Base-by-base conservation (phyloP, 30 jellyfish, hydroid and myxozoan species). In the Aurelia coerulea region DNA sequence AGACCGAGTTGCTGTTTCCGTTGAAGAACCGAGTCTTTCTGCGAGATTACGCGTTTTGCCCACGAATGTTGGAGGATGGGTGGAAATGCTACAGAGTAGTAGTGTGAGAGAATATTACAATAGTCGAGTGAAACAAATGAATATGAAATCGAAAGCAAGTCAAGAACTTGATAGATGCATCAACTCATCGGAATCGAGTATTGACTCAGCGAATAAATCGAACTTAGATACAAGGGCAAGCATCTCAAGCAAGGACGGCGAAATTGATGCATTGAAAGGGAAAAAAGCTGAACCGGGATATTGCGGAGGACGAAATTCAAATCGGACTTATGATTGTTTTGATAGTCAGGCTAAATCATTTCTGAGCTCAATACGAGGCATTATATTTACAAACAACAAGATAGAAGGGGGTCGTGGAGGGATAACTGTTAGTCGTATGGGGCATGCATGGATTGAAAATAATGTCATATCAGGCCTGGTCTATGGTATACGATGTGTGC, bases 401-500 rank as follows among this genome's bases (percentile, higher is more conserved):
- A 83, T 91, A 6, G 81, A 73, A 16, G 85, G 90, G 17, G 98
- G 98, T 59, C 91, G 94, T 53, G 98, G 98, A 1, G 98, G 98
- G 10, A 78, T 91, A 9, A 85, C 96, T 5, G 89, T 91, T 8
- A 78, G 90, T 66, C 85, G 96, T 16, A 87, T 86, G 95, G 95
- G 92, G 23, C 98, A 91, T 18, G 91, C 96, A 23, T 91, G 98
- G 98, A 91, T 91, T 64, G 98, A 91, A 70, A 86, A 82, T 9
- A 85, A 84, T 41, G 89, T 63, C 42, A 68, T 91, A 58, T 34
- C 88, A 2, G 84, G 85, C 31, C 70, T 87, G 37, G 94, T 81
- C 6, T 91, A 75, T 76, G 98, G 98, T 3, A 71, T 91, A 23
- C 96, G 98, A 3, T 86, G 96, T 75, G 76, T 85, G 67, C 96